Base-by-base conservation (phyloP, 2,888 invertebrate genomes). In the Pteria penguin region DNA sequence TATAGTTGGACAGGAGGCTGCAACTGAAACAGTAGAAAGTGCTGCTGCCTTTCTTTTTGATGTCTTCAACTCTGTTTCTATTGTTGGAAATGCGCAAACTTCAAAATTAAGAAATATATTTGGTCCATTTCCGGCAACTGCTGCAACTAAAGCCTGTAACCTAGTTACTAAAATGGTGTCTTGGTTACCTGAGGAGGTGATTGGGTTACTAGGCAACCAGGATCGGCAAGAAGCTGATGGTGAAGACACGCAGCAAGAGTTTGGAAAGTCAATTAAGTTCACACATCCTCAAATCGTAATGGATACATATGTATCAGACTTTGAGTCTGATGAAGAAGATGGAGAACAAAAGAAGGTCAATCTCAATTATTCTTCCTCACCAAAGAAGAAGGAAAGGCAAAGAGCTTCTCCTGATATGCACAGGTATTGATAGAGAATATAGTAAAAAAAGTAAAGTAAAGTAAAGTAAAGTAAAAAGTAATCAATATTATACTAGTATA, bases 41-140 rank as follows among this genome's bases (percentile, higher is more conserved):
- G 89, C 87, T 22, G 89, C 89, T 60, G 88, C 86, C 4, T 87
- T 89, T 66, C 79, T 91, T 61, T 90, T 91, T 80, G 84, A 87
- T 66, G 78, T 87, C 2, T 91, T 91, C 71, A 85, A 86, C 66
- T 79, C 79, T 36, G 82, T 85, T 0, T 82, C 84, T 22, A 84
- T 76, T 57, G 89, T 91, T 31, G 85, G 87, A 2, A 84, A 86
- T 36, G 80, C 81, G 60, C 87, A 89, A 66, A 88, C 89, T 1
- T 75, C 78, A 11, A 86, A 80, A 62, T 76, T 91, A 26, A 84
- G 87, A 4, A 84, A 83, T 57, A 86, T 88, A 4, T 91, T 91
- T 84, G 91, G 91, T 36, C 91, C 90, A 8, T 90, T 90, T 72
- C 90, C 90, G 24, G 89, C 90, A 11, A 80, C 85, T 4, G 88